Percentiles rank a stretch among this genome's conserved stretches.
Evolutionary conservation across 2,797 vertebrate genomes (phyloP).

Genomic region (Lophius americanus): DNA sequence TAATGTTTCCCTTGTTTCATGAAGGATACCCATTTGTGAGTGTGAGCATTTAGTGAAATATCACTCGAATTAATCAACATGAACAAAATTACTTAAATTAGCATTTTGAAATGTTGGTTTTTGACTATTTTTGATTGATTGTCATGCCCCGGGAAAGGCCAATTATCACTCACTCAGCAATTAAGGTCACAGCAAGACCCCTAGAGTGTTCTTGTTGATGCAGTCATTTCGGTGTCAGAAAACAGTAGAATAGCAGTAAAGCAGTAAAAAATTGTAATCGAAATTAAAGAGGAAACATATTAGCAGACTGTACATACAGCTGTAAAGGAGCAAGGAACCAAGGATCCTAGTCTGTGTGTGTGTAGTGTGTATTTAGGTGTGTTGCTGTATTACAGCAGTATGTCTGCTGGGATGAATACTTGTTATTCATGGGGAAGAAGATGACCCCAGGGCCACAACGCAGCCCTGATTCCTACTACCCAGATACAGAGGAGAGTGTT

Average conservation of each 20-base stretch:
- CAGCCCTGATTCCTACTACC: slow-evolving; percentile 65
- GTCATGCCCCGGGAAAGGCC: too few relatives aligned
- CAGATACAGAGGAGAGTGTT: slow-evolving; percentile 31
- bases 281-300: slow-evolving; percentile 1
- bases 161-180: too few relatives aligned
- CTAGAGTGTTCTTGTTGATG: not conserved
- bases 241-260: not conserved
- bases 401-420: slow-evolving; percentile 73
- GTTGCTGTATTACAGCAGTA: slow-evolving; percentile 28
- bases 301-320: not conserved
- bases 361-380: slow-evolving; percentile 5
- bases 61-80: too few relatives aligned
- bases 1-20: too few relatives aligned
- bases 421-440: slow-evolving; percentile 71
- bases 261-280: not conserved
- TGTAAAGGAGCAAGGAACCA: not conserved
- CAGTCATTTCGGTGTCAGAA: not conserved
- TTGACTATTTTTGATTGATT: too few relatives aligned
- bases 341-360: not conserved
- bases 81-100: too few relatives aligned
- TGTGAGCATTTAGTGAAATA: too few relatives aligned
- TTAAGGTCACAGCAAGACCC: not conserved
- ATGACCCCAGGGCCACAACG: slow-evolving; percentile 60
- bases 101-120: too few relatives aligned
- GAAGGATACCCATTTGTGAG: too few relatives aligned